These are phyloP conservation scores for Ormyrus thymus DNA, from an alignment of 2,888 invertebrate species.

Conservation along the genomic window DNA sequence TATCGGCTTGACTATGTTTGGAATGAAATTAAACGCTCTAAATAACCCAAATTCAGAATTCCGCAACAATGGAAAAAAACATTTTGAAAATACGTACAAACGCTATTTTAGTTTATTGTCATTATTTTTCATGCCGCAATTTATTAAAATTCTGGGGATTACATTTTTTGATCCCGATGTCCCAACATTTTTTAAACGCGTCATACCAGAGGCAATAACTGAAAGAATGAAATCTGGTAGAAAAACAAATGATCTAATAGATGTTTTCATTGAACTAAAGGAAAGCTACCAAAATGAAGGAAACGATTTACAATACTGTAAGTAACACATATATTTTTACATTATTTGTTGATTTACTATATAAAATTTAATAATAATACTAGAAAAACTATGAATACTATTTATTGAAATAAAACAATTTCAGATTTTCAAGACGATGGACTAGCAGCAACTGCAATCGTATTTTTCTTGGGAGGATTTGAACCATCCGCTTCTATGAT, in stretches of 20 bases:
- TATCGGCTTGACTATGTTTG: conserved; percentile 76
- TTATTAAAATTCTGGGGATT: conserved; percentile 69
- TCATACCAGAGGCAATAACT: conserved; percentile 74
- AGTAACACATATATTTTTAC: background rate
- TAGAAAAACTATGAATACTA: too few relatives aligned
- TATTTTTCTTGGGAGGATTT: conserved; percentile 57
- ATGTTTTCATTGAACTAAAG: conserved; percentile 74
- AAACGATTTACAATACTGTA: conserved; percentile 26
- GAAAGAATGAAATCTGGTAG: conserved; percentile 72
- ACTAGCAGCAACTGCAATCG: conserved; percentile 51
- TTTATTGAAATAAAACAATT: background rate
- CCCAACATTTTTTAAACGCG: conserved; percentile 71
- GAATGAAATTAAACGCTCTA: conserved; percentile 75
- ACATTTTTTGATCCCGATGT: conserved; percentile 71
- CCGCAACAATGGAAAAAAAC: conserved; percentile 71
- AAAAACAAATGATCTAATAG: conserved; percentile 75
- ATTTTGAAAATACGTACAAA: conserved; percentile 70
- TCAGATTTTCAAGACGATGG: conserved; percentile 56
- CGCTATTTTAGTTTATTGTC: conserved; percentile 71
- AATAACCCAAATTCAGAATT: conserved; percentile 74
- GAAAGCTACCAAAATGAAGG: conserved; percentile 49
- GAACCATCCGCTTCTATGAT: conserved; percentile 54
- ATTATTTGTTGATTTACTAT: background rate
- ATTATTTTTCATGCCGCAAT: conserved; percentile 74
- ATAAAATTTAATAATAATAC: too few relatives aligned